Evolutionary conservation across 2,888 invertebrate genomes (phyloP), one percentile per base, ranked within the genome.

Genomic region (Aleiodes leptofemur): DNA sequence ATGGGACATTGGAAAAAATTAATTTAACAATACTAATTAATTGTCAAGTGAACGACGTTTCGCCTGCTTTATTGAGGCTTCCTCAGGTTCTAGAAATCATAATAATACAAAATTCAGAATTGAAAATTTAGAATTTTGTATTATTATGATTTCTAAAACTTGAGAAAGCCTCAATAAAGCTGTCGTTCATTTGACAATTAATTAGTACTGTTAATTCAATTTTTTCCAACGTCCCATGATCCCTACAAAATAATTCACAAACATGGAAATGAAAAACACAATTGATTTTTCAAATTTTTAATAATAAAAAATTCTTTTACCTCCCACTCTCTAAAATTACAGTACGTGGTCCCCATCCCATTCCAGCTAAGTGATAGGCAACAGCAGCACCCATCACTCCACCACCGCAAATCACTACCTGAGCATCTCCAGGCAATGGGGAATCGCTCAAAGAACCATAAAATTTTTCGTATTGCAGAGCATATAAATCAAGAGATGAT

Each of bases 301-400:
- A 59, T 43, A 8, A 43, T 43, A 8, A 43, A 9, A 9, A 43
- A 43, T 43, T 43, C 0, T 29, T 88, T 90, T 90, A 95, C 96
- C 92, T 93, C 87, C 95, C 96, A 90, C 96, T 95, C 87, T 98
- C 98, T 56, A 98, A 90, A 0, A 98, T 90, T 16, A 97, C 90
- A 1, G 97, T 96, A 80, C 96, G 93, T 34, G 91, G 91, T 8
- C 95, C 96, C 94, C 96, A 96, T 70, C 97, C 98, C 80, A 94
- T 90, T 83, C 94, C 91, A 0, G 96, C 95, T 61, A 98, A 90
- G 88, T 98, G 96, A 88, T 97, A 98, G 11, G 97, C 97, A 8
- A 98, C 96, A 2, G 97, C 96, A 9, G 96, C 95, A 4, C 97
- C 98, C 92, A 97, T 95, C 57, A 97, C 94, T 31, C 98, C 98